Evolutionary conservation across 2,113 vertebrate species (phyloP), one percentile per base, ranked within the genome.

Genomic region (Rhipidura dahli): DNA sequence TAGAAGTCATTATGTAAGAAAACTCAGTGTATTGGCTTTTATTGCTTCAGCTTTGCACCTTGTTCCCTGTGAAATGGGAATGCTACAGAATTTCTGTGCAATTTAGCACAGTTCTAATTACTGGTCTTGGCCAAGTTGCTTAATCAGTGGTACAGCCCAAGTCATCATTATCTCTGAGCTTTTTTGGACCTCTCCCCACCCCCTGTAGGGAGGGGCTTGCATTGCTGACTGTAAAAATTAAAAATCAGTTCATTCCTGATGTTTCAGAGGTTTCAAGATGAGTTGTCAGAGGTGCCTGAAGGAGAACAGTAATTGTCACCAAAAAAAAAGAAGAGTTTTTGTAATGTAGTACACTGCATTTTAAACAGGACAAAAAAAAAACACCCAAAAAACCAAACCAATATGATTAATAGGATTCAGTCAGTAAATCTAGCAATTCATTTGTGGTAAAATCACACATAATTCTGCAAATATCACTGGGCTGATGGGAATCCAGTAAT

Each of bases 31-130:
- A 14, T 40, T 80, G 59, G 45, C 53, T 80, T 80, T 47, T 51
- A 49, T 72, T 87, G 33, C 28, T 83, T 80, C 17, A 64, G 1
- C 35, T 84, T 64, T 50, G 19, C 33, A 22, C 44, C 33, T 87
- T 75, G 10, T n/a, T 75, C 79, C 22, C 39, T 0, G 0, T 56
- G 53, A 33, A 47, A 64, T 6, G 1, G 30, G 21, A 71, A 1
- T 51, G 49, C 40, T 77, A 15, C 37, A 65, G 40, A 65, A 80
- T 57, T 76, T 18, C 37, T 49, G 40, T 80, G 79, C 12, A 31
- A 1, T 93, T 94, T 61, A 51, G 42, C 21, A 30, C 1, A 1
- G 19, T 23, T 60, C 23, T 72, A 88, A 88, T 83, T 88, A 49
- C 37, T 65, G 64, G 10, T 51, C 45, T 68, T 84, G 51, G 40